Percentiles rank a stretch among this genome's conserved stretches.
phyloP scores from a whole-genome alignment of 1,140 invertebrate genomes.

The Grapholita molesta region DNA sequence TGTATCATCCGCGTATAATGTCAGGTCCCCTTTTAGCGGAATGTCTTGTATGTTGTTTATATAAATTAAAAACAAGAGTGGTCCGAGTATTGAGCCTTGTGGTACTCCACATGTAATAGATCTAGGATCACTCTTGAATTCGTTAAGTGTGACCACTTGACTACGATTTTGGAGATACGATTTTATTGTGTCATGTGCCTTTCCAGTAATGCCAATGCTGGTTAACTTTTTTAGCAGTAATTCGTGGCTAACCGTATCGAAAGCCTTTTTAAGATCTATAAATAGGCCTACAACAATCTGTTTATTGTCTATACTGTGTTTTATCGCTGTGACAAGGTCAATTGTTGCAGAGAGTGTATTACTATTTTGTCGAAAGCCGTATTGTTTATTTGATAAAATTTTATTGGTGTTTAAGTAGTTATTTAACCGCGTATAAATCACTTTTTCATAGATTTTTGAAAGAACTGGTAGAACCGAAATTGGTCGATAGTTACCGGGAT shows the following conservation, averaged over 20 bases:
- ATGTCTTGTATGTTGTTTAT: not conserved
- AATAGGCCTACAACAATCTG: not conserved
- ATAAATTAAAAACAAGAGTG: not conserved
- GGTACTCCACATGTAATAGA: not conserved
- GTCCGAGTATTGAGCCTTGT: not conserved
- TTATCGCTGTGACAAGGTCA: constrained; percentile 1
- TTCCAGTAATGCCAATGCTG: not conserved
- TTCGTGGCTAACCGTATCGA: constrained; percentile 7
- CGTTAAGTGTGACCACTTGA: not conserved
- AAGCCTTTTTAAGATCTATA: constrained; percentile 15
- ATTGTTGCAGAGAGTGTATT: constrained; percentile 10
- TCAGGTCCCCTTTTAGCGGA: not conserved
- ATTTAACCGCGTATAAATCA: constrained; percentile 17
- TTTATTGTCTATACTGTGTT: not conserved
- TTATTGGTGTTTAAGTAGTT: not conserved
- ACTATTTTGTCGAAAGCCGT: constrained; percentile 7
- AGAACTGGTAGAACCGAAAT: constrained; percentile 29
- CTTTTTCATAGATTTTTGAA: constrained; percentile 30
- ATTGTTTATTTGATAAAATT: constrained; percentile 1
- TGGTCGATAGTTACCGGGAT: constrained; percentile 31
- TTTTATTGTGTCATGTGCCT: not conserved
- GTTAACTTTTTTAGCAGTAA: not conserved
- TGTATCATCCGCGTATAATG: not conserved
- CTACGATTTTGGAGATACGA: not conserved
- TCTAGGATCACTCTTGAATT: not conserved